phyloP scores from a whole-genome alignment of 92 coral and sea anemone genomes.

The Zoanthus gigantus region DNA sequence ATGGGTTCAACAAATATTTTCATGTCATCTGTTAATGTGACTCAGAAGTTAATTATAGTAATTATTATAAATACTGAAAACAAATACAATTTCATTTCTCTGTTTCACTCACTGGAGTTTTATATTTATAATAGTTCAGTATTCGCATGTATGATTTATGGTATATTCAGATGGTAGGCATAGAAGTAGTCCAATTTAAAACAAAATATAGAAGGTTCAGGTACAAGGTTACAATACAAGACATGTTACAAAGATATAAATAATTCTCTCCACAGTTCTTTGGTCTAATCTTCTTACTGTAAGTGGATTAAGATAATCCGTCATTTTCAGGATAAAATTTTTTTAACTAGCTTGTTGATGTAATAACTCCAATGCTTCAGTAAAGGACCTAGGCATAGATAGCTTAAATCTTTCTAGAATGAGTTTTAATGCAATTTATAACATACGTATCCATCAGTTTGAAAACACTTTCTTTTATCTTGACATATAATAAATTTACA shows the following conservation, averaged over 20 bases:
- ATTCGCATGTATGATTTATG: not conserved
- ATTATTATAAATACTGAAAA: too few species aligned
- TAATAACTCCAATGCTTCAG: not conserved
- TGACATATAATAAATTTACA: not conserved
- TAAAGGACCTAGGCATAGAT: not conserved
- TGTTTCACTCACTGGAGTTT: not conserved
- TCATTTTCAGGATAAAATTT: not conserved
- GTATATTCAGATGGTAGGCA: not conserved
- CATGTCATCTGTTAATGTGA: too few species aligned
- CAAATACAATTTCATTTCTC: too few species aligned
- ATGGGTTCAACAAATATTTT: too few species aligned
- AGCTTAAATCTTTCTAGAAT: not conserved
- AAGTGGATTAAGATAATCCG: slow-evolving; percentile 1
- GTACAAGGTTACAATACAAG: not conserved
- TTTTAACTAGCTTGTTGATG: not conserved
- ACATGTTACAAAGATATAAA: too few species aligned
- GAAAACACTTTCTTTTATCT: not conserved
- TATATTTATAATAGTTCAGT: not conserved
- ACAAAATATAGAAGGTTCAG: not conserved
- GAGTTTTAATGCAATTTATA: too few species aligned
- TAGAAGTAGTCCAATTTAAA: not conserved
- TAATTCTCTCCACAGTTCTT: not conserved
- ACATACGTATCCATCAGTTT: not conserved
- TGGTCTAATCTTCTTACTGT: not conserved
- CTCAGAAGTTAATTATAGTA: too few species aligned